A percentile compares a stretch with the other conserved stretches of the same genome.
Conservation (phyloP, 1,140 invertebrate genomes). For the Harpegnathos saltator region DNA sequence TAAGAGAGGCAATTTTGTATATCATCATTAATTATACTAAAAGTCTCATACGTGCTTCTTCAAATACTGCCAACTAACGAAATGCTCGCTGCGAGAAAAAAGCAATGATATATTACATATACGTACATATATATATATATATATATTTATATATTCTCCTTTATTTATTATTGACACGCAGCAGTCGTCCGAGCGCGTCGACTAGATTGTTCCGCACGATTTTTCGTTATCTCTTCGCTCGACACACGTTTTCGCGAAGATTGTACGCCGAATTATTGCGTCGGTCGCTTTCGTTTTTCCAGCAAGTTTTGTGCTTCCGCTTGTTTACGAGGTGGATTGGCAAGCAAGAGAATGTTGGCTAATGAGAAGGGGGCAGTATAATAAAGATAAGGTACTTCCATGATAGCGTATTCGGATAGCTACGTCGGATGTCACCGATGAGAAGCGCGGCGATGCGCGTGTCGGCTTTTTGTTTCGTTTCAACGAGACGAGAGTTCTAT, state of each 20-base stretch:
- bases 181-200: background rate
- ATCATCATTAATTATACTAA: slow-evolving; percentile 31
- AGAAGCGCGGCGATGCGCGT: background rate
- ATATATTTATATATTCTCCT: background rate
- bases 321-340: background rate
- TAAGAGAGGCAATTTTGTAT: slow-evolving; percentile 29
- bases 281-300: slow-evolving; percentile 26
- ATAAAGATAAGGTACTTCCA: slow-evolving; percentile 24
- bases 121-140: slow-evolving; percentile 37
- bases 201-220: slow-evolving; percentile 20
- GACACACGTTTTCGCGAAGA: background rate
- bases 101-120: slow-evolving; percentile 18
- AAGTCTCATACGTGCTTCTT: slow-evolving; percentile 19
- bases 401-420: slow-evolving; percentile 32
- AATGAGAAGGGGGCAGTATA: background rate
- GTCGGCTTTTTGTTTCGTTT: slow-evolving; percentile 9
- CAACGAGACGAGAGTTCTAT: background rate
- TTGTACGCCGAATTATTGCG: slow-evolving; percentile 4
- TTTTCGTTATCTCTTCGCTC: background rate
- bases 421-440: too few species aligned
- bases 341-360: too few species aligned
- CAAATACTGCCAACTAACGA: slow-evolving; percentile 24
- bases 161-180: slow-evolving; percentile 19
- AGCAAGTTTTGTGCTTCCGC: slow-evolving; percentile 36
- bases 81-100: background rate